Evolutionary conservation across 1,140 invertebrate species (phyloP).

Genomic region (Pachypsylla venusta): DNA sequence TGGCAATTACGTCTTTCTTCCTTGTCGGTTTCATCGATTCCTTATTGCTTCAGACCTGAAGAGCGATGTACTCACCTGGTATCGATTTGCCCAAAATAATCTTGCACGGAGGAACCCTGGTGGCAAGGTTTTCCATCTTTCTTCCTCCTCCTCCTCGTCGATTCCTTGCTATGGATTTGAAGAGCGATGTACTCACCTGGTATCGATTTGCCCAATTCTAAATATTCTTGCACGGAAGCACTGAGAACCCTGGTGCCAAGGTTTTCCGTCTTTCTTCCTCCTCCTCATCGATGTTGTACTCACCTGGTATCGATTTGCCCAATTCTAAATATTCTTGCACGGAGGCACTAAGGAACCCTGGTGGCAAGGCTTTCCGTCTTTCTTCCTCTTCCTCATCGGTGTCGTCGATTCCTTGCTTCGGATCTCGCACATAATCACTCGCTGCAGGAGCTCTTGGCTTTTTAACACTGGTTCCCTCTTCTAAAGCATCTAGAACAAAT

Average conservation of each 20-base stretch:
- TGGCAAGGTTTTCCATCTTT: too few species aligned
- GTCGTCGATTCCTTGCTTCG: constrained; percentile 15
- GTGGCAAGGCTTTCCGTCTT: constrained; percentile 30
- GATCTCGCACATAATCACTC: constrained; percentile 11
- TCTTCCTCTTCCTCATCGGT: constrained; percentile 21
- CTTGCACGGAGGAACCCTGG: too few species aligned
- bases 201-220: constrained; percentile 72
- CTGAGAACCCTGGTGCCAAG: constrained; percentile 54
- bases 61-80: too few species aligned
- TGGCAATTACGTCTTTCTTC: too few species aligned
- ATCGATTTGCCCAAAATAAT: too few species aligned
- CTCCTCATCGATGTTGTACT: constrained; percentile 27
- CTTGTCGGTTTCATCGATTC: too few species aligned
- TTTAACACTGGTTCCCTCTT: background rate
- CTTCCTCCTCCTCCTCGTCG: too few species aligned
- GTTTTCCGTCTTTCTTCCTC: constrained; percentile 20
- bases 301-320: constrained; percentile 75
- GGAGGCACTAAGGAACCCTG: constrained; percentile 63
- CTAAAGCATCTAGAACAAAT: background rate
- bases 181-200: constrained; percentile 60
- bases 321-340: constrained; percentile 68
- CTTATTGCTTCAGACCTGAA: too few species aligned
- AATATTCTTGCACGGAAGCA: constrained; percentile 64
- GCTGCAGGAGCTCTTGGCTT: background rate
- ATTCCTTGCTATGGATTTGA: too few species aligned